Evolutionary conservation across 2,113 vertebrate genomes (phyloP).

Genomic region (Glareola pratincola): DNA sequence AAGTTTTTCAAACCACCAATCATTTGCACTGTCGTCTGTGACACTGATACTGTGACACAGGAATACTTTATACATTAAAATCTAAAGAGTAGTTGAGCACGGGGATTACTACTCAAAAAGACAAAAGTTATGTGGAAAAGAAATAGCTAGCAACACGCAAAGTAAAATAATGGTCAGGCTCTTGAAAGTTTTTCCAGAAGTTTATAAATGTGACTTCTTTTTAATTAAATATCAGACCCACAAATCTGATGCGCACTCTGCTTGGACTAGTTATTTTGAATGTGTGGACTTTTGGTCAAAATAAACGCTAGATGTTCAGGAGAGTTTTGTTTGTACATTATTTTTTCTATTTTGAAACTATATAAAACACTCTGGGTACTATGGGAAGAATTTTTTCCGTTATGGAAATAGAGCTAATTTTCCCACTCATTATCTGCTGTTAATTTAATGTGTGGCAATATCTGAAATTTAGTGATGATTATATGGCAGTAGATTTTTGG

Average conservation of each 20-base stretch:
- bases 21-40: background rate
- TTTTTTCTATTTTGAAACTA: background rate
- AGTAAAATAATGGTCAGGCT: background rate
- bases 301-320: background rate
- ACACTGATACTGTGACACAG: background rate
- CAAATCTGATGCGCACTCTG: fast-evolving
- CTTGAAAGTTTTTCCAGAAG: fast-evolving
- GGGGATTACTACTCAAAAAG: background rate
- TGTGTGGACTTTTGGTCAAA: background rate
- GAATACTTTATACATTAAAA: background rate
- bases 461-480: constrained; percentile 26
- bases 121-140: background rate
- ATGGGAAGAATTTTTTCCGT: background rate
- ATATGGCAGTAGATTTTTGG: constrained; percentile 43
- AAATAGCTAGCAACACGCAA: background rate
- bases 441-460: constrained; percentile 48
- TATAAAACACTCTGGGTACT: background rate
- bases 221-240: background rate
- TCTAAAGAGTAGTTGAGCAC: background rate
- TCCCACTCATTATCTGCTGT: constrained; percentile 36
- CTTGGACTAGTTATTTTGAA: background rate
- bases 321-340: background rate
- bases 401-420: constrained; percentile 37
- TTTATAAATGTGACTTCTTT: background rate
- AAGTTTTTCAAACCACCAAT: background rate